Base-by-base conservation (phyloP, 2,888 invertebrate genomes). In the Cryptosula pallasiana region DNA sequence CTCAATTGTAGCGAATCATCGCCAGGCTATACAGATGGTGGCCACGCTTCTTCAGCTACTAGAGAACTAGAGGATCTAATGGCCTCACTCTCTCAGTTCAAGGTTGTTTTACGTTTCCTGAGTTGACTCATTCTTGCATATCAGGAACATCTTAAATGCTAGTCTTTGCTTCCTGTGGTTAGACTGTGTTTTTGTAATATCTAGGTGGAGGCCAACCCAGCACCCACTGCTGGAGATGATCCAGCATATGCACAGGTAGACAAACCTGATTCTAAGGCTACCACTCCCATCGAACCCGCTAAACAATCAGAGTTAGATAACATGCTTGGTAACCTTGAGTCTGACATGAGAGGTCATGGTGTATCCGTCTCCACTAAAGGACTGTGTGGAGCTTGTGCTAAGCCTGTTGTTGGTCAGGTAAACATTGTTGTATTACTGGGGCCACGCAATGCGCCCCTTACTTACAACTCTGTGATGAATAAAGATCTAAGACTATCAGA, bases 291-390 rank as follows among this genome's bases (percentile, higher is more conserved):
- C 77, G 76, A 69, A 2, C 25, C 20, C 13, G 5, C 32, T 13
- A 63, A 63, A n/a, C 63, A 27, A 13, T 29, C 63, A 27, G 63
- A 63, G 32, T 27, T 91, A 87, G 89, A 93, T 87, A 91, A 91
- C 85, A 95, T 95, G 95, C 91, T 95, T 86, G 95, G 94, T 78
- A 93, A 84, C 75, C 80, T 88, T 74, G 94, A 95, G 85, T 93
- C 93, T 84, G 95, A 97, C 88, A 95, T 98, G 95, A 94, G 92
- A 87, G 92, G 95, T 85, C 98, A 98, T 89, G 98, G 98, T 87
- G 94, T 98, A 76, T 95, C 92, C 86, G 97, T 97, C 76, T 95
- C 96, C 80, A 96, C 98, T 85, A 98, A 99, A 88, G 98, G 99
- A 81, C 95, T 96, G 88, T 99, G 99, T 90, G 95, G 90, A 84